Evolutionary conservation across 2,113 vertebrate genomes (phyloP).

Genomic region (Ciconia maguari): DNA sequence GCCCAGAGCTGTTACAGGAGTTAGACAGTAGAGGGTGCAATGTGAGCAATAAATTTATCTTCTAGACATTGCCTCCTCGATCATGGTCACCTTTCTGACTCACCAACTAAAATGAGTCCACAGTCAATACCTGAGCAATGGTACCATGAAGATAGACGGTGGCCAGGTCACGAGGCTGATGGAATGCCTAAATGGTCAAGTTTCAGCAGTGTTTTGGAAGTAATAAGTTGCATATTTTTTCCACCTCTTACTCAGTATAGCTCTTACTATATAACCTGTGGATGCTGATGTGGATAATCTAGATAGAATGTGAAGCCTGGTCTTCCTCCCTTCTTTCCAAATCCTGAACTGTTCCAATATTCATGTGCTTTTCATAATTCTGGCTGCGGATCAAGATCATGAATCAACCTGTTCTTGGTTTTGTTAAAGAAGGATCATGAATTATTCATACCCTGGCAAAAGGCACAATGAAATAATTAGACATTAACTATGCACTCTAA

Average conservation of each 20-base stretch:
- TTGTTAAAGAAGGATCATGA: constrained; percentile 31
- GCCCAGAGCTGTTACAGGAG: not conserved
- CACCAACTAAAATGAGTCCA: not conserved
- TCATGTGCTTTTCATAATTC: not conserved
- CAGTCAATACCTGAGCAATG: not conserved
- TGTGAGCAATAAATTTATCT: constrained; percentile 45
- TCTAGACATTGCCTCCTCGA: not conserved
- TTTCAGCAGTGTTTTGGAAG: constrained; percentile 32
- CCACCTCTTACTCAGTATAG: not conserved
- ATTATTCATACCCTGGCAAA: constrained; percentile 56
- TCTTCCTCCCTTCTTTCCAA: not conserved
- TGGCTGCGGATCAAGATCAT: constrained; percentile 28
- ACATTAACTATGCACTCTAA: constrained; percentile 3
- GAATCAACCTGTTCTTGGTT: constrained; percentile 39
- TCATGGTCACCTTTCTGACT: not conserved
- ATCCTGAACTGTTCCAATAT: not conserved
- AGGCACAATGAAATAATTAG: constrained; percentile 40
- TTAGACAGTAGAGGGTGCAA: constrained; percentile 74
- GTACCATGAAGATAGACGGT: not conserved
- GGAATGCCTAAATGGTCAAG: not conserved
- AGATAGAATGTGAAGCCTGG: not conserved
- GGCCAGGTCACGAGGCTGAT: not conserved
- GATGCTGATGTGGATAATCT: not conserved
- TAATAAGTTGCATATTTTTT: constrained; percentile 2
- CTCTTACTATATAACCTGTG: not conserved